Base-by-base conservation (phyloP, 2,888 invertebrate genomes). In the Trachelus troglodyta region DNA sequence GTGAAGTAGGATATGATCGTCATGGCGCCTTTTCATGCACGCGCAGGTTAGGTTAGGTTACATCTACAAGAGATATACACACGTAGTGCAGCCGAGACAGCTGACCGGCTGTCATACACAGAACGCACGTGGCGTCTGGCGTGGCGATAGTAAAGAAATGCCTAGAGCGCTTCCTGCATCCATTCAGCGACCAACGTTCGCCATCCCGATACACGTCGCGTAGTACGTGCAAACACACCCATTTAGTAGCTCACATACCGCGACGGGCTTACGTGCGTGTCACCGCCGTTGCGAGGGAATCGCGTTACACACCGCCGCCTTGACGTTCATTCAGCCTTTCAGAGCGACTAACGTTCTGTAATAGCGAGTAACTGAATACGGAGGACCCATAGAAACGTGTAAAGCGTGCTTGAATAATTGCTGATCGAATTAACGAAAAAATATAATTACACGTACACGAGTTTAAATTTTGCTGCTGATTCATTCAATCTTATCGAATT, bases 201-300 rank as follows among this genome's bases (percentile, higher is more conserved):
- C 34, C 34, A 33, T 33, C 33, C 69, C 23, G 69, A 69, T 35
- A 69, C 69, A 75, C n/a, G 75, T 56, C 68, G 56, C 31, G 34
- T 35, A 35, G 33, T 69, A 69, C 34, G 75, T 31, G 76, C 34
- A 30, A 71, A 69, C 76, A 76, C 69, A 69, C 40, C 69, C n/a
- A 35, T 76, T 69, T 69, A 69, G 69, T 76, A 69, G 69, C 69
- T 76, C 35, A 37, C 76, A 76, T 33, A 69, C 69, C 71, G 75
- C 71, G 75, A 69, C 75, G 11, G 31, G 69, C 31, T 33, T 69
- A 40, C 30, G 31, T 9, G 56, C 56, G 56, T 23, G 23, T 56
- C 56, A 23, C 56, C 9, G 56, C 0, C 56, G 6, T 9, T 15
- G 56, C 23, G 23, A 56, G 56, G 56, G 56, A 56, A 56, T 56